These are phyloP conservation scores for Dufourea novaeangliae DNA, from an alignment of 1,140 invertebrate species.

Conservation along the genomic window DNA sequence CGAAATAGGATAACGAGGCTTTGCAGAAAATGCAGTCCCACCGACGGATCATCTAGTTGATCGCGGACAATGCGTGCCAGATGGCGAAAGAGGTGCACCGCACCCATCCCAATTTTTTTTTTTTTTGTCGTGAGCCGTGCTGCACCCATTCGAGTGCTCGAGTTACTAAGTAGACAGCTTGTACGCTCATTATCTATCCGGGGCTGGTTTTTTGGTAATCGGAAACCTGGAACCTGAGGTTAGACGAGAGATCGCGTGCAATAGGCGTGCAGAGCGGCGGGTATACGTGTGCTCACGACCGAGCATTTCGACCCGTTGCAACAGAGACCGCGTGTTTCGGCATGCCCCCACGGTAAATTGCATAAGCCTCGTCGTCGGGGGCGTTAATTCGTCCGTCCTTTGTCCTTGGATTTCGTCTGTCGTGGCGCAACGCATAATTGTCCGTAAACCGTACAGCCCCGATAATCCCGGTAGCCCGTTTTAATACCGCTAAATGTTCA, in stretches of 20 bases:
- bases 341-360: neutral
- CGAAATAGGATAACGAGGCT: neutral
- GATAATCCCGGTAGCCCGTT: conserved; percentile 23
- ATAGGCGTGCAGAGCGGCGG: too few species aligned
- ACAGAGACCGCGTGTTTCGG: too few species aligned
- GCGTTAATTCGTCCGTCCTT: conserved; percentile 16
- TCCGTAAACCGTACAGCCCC: conserved; percentile 7
- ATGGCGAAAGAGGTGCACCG: conserved; percentile 9
- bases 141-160: neutral
- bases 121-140: neutral
- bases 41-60: neutral
- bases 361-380: neutral
- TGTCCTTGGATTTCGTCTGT: conserved; percentile 4
- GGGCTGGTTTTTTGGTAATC: neutral
- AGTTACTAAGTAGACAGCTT: conserved; percentile 37
- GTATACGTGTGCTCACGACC: too few species aligned
- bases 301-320: too few species aligned
- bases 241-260: neutral
- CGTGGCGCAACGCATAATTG: conserved; percentile 22
- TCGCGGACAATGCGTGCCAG: conserved; percentile 38
- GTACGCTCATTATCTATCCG: conserved; percentile 29
- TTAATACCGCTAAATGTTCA: conserved; percentile 23
- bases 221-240: neutral
- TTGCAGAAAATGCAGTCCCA: conserved; percentile 2
- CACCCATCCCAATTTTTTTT: neutral